Base-by-base conservation (phyloP, 2,113 vertebrate species). In the Caretta caretta region DNA sequence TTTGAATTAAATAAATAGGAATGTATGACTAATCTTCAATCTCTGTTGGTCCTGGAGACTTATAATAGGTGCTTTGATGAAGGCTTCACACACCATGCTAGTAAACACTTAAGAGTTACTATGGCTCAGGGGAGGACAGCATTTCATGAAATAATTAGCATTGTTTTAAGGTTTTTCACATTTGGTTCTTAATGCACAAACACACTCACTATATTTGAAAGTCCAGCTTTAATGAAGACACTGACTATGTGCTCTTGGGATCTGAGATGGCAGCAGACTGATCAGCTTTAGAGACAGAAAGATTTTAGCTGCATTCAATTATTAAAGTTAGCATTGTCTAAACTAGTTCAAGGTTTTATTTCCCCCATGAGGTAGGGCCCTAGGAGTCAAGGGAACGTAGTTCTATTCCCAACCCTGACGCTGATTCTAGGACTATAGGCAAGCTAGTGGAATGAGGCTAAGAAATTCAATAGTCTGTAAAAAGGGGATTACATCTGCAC, bases 1-100 rank as follows among this genome's bases (percentile, higher is more conserved):
- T 3, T 6, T 1, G 25, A 81, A 57, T 42, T 75, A 51, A 88
- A 69, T 1, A 3, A 54, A 14, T 88, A 1, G 0, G 9, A 29
- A n/a, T 46, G 86, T 22, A 1, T 19, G 83, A 24, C 35, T 65
- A 10, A 76, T 24, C 24, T 49, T 46, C 42, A 49, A 86, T 8
- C 25, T 16, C 35, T 35, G 13, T 51, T 69, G 19, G 53, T 22
- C 5, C 1, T 9, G 10, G 14, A 91, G 57, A 31, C 42, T 27
- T 0, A 0, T 86, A 92, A 92, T 1, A 46, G 11, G 7, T 80
- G 22, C 25, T 91, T 80, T 7, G 35, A 80, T 27, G 57, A 94
- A 79, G 42, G 46, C 42, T 46, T 48, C 65, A 25, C 25, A 48
- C 24, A 78, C 24, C 42, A 76, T 27, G 24, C 11, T 76, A 46